phyloP scores from a whole-genome alignment of 2,888 invertebrate species.

The Ophion obscuratus region DNA sequence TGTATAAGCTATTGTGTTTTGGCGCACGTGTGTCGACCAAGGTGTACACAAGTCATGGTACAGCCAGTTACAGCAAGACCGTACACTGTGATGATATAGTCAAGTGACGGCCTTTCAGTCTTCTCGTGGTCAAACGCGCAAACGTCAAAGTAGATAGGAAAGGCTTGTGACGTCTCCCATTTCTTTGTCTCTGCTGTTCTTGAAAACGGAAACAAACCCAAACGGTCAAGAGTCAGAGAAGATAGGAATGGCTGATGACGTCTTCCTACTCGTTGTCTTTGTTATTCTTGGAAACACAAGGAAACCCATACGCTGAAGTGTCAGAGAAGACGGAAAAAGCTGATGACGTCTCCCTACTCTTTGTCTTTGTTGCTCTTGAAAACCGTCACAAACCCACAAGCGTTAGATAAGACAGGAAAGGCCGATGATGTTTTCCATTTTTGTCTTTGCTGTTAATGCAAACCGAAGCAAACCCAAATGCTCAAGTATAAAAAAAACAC shows the following conservation, averaged over 20 bases:
- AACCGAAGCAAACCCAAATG: too few relatives aligned
- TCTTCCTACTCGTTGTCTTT: neutral
- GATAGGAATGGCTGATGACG: neutral
- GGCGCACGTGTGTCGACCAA: slow-evolving; percentile 3
- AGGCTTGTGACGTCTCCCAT: neutral
- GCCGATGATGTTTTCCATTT: neutral
- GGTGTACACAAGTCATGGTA: neutral
- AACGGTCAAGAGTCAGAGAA: neutral
- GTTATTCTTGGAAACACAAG: neutral
- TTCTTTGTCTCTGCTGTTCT: neutral
- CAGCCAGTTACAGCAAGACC: neutral
- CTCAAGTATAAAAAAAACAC: too few relatives aligned
- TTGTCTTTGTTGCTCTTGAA: neutral
- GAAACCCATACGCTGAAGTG: neutral
- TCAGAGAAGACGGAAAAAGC: neutral
- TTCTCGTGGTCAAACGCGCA: neutral
- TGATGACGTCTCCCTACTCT: neutral
- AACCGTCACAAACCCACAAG: neutral
- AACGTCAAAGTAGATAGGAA: neutral
- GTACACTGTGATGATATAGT: neutral
- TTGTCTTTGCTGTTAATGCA: neutral
- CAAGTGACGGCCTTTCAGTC: neutral
- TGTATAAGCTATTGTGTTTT: neutral
- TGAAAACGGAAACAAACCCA: neutral
- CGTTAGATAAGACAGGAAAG: neutral